Evolutionary conservation across 2,797 vertebrate species (phyloP), one percentile per base, ranked within the genome.

Genomic region (Rhinoraja longicauda): DNA sequence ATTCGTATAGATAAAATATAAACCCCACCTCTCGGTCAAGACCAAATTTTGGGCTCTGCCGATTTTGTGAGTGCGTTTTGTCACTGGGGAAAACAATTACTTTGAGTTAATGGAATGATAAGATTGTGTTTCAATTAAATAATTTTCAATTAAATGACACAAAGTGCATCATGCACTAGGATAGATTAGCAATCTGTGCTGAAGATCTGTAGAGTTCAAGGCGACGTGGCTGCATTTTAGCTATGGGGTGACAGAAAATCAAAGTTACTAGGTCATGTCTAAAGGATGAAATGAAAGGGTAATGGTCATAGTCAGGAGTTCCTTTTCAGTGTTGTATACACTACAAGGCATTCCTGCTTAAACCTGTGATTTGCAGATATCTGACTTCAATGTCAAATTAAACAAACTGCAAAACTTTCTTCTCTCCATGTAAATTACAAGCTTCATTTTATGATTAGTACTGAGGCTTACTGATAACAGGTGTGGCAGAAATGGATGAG

Each of bases 351-450:
- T 29, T 15, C 1, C 26, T 53, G 26, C 24, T 91, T 67, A 73
- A 73, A 70, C 36, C 15, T 73, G 36, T 39, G 67, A 19, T 53
- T 8, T 75, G 29, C 24, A 75, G 36, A 73, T 93, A 93, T 93
- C 93, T 67, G 75, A 59, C 92, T 92, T 36, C 81, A 92, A 90
- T 70, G 75, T 64, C 45, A 92, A 93, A 29, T 86, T 82, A 94
- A 93, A 90, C 77, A 93, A 88, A 73, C 78, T 26, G 36, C 62
- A 78, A 93, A 93, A 64, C 82, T 78, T 90, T 32, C 64, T 91
- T 91, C 57, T 17, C 17, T 67, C 62, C 93, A 79, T 53, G 9
- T 45, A 70, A 36, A 92, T 92, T 92, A 75, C 70, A 92, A 29
- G 21, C 32, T 57, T 4, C 39, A n/a, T 70, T 53, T 39, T 72